Evolutionary conservation across 2,888 invertebrate genomes (phyloP), one percentile per base, ranked within the genome.

Genomic region (Drosophila acutilabella): DNA sequence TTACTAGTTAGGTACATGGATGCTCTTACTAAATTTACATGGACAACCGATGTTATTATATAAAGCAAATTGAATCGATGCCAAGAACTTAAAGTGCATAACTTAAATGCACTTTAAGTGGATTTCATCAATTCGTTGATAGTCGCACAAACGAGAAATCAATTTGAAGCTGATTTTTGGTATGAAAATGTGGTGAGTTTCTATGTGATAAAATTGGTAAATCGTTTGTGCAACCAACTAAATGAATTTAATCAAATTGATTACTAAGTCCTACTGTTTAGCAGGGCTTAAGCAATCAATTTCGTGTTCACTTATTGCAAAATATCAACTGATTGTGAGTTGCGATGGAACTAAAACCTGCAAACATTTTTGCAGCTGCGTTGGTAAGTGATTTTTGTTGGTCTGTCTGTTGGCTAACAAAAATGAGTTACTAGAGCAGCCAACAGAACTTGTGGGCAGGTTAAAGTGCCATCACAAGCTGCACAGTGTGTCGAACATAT

Each of bases 1-100:
- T 67, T 59, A 48, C 23, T 79, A 71, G 65, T 71, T 72, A 83
- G 83, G 89, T 83, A 83, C 83, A 51, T 82, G 64, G 59, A 85
- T 73, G 71, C 66, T 82, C 71, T 76, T 65, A 76, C 54, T 68
- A 41, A 80, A 54, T 59, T 61, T 72, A 71, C 51, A 69, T 74
- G 87, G 71, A 88, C 86, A 86, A 88, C 67, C 71, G 70, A 66
- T 59, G 59, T 70, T 83, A 69, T 65, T 36, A 13, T 77, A 72
- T 65, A 65, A 33, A 65, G 56, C 52, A 60, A 50, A 20, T 68
- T 38, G 18, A 51, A 48, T 51, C 45, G 64, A 65, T 16, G 45
- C 48, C 48, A n/a, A 41, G 23, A 45, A 11, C 72, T 50, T 54
- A 71, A 65, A 54, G 40, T 65, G 50, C 38, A 53, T 8, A 7